Percentiles rank a stretch among this genome's conserved stretches.
These are phyloP conservation scores for Cryptoblepharus egeriae DNA, from an alignment of 2,797 vertebrate species.

Conservation along the genomic window DNA sequence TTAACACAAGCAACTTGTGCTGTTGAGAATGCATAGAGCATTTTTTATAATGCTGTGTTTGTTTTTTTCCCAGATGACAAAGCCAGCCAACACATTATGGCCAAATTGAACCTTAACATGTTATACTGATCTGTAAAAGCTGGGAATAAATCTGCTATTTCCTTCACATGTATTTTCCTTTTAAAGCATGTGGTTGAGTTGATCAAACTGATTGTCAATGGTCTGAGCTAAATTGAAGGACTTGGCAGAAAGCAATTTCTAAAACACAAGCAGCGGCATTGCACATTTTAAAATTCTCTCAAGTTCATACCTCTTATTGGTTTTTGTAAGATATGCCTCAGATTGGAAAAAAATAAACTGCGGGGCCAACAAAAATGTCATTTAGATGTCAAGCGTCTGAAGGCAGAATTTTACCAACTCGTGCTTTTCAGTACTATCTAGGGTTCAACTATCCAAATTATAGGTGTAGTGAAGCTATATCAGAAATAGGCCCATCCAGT, in stretches of 20 bases:
- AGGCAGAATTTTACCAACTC: background rate
- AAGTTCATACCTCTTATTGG: background rate
- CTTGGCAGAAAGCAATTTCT: constrained; percentile 36
- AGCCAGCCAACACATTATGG: background rate
- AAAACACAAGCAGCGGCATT: constrained; percentile 1
- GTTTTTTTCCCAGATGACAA: background rate
- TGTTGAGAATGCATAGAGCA: background rate
- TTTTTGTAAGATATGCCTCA: background rate
- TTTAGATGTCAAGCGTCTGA: background rate
- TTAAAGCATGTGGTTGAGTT: background rate
- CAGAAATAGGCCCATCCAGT: background rate
- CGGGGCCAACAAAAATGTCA: background rate
- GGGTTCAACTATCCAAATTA: too few species aligned
- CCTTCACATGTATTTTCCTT: constrained; percentile 6
- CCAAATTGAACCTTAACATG: constrained; percentile 1
- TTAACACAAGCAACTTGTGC: background rate
- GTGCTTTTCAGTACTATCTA: background rate
- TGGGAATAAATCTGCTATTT: background rate
- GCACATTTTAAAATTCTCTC: background rate
- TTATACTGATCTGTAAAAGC: constrained; percentile 11
- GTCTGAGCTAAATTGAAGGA: constrained; percentile 5
- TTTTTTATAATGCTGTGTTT: background rate
- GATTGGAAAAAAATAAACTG: background rate
- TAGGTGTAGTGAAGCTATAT: too few species aligned
- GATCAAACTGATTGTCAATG: background rate